A percentile compares a stretch with the other conserved stretches of the same genome.
Evolutionary conservation across 2,888 invertebrate species (phyloP).

Genomic region (Labia minor): DNA sequence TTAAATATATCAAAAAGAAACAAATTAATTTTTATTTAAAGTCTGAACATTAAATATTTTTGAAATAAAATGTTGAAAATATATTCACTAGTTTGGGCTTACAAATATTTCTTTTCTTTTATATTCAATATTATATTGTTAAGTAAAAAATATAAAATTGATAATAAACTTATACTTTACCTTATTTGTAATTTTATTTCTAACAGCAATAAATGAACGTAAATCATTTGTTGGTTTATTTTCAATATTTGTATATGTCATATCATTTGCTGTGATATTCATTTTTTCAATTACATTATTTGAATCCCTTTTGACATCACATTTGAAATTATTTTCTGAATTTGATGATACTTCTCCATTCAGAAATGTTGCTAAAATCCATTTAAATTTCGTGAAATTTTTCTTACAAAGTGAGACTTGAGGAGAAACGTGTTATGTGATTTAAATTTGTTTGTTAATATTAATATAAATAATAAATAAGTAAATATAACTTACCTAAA

Average conservation of each 20-base stretch:
- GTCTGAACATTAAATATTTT: no score
- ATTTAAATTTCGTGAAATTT: no score
- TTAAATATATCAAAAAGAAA: no score
- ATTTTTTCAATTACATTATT: neutral
- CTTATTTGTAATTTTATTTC: constrained; percentile 19
- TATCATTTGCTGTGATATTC: neutral
- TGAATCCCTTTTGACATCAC: constrained; percentile 9
- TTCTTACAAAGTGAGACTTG: no score
- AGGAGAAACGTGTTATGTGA: no score
- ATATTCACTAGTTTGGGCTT: no score
- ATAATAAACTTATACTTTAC: neutral
- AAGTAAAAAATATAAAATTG: neutral
- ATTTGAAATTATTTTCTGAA: neutral
- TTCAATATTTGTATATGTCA: constrained; percentile 4
- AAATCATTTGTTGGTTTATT: neutral
- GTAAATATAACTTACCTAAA: neutral
- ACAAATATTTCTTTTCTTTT: no score
- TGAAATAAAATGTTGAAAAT: no score
- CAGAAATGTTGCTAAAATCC: constrained; percentile 14
- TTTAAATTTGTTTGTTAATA: neutral
- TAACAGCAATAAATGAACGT: constrained; percentile 18
- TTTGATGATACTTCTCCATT: constrained; percentile 8
- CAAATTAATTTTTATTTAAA: no score
- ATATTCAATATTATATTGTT: no score
- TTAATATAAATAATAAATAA: neutral